Conservation (phyloP, 2,113 vertebrate genomes). For the Amazona guildingii region DNA sequence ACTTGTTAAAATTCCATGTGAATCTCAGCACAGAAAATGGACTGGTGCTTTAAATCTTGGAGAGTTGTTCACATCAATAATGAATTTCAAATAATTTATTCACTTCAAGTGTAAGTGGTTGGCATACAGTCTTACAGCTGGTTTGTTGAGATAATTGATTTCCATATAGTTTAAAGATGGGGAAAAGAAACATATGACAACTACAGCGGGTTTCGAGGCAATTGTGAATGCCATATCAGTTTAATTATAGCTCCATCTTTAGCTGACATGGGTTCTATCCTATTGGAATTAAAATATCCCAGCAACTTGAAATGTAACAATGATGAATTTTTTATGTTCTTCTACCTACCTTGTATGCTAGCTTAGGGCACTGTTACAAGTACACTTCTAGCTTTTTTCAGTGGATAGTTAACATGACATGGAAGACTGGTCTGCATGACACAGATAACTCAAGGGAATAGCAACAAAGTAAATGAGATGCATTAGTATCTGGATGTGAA, state of each 20-base stretch:
- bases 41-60: constrained; percentile 81
- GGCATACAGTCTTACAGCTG: constrained; percentile 88
- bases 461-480: constrained; percentile 89
- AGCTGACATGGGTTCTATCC: constrained; percentile 81
- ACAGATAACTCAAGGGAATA: constrained; percentile 90
- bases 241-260: constrained; percentile 84
- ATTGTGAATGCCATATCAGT: constrained; percentile 76
- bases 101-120: constrained; percentile 91
- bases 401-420: constrained; percentile 81
- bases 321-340: constrained; percentile 86
- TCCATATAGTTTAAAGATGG: constrained; percentile 91
- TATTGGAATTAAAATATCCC: constrained; percentile 83
- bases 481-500: constrained; percentile 90
- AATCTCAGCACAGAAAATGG: constrained; percentile 65
- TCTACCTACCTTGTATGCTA: constrained; percentile 70
- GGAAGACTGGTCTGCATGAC: constrained; percentile 82
- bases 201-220: constrained; percentile 66
- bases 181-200: constrained; percentile 79
- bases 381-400: constrained; percentile 77
- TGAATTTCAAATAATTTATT: constrained; percentile 95
- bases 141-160: constrained; percentile 97
- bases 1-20: constrained; percentile 85
- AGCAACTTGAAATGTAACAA: constrained; percentile 77
- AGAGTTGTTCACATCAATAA: constrained; percentile 85
- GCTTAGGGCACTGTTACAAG: constrained; percentile 79